A percentile compares a stretch with the other conserved stretches of the same genome.
phyloP scores from a whole-genome alignment of 2,113 vertebrate species.

The Rattus rattus region DNA sequence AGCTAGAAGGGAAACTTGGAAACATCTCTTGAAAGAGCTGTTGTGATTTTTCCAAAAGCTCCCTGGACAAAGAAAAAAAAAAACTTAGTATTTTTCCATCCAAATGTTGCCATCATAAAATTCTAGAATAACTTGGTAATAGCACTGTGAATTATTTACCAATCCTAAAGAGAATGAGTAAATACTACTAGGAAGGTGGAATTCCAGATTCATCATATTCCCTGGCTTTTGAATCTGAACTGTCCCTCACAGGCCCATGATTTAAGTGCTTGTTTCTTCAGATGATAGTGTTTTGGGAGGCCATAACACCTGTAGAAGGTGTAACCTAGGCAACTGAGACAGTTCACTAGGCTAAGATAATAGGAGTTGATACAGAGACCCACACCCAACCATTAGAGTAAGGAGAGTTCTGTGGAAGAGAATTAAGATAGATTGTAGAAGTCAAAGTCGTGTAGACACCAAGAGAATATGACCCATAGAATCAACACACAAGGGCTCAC shows the following conservation, averaged over 20 bases:
- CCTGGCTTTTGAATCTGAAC: background rate
- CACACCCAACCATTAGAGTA: background rate
- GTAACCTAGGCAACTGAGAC: background rate
- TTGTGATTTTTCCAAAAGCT: background rate
- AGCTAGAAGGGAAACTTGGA: background rate
- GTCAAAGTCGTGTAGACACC: too few species aligned
- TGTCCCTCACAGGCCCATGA: background rate
- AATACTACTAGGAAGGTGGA: background rate
- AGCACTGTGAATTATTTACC: constrained; percentile 4
- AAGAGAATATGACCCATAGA: too few species aligned
- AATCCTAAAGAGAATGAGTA: background rate
- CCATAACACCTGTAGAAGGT: background rate
- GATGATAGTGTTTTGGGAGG: background rate
- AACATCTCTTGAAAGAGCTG: background rate
- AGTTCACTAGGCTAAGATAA: too few species aligned
- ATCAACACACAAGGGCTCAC: too few species aligned
- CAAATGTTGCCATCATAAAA: background rate
- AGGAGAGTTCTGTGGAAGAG: too few species aligned
- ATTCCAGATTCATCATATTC: background rate
- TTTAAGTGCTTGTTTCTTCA: background rate
- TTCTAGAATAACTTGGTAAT: constrained; percentile 17
- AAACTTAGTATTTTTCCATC: background rate
- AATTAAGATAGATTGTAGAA: too few species aligned
- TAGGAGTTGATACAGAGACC: background rate
- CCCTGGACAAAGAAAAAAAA: background rate